Evolutionary conservation across 2,797 vertebrate genomes (phyloP).

Genomic region (Synaphobranchus kaupii): DNA sequence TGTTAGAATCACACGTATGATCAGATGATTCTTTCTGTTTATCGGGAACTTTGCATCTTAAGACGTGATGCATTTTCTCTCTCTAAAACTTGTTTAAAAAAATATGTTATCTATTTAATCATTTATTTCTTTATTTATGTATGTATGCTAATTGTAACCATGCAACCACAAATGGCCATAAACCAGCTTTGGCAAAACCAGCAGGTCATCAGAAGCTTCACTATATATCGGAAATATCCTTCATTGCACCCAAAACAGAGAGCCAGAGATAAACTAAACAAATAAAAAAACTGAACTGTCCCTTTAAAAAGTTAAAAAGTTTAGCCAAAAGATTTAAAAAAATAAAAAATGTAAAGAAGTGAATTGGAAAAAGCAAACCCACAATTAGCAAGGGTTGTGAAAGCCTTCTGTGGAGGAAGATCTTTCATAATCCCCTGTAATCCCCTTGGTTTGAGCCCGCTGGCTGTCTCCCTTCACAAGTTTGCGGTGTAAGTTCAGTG

Average conservation of each 20-base stretch:
- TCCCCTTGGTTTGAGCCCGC: constrained; percentile 70
- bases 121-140: background rate
- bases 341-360: background rate
- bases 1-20: no score
- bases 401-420: constrained; percentile 60
- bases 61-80: no score
- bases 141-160: no score
- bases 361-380: constrained; percentile 41
- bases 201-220: background rate
- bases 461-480: constrained; percentile 74
- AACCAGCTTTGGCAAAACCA: no score
- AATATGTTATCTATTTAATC: no score
- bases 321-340: background rate
- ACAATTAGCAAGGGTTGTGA: constrained; percentile 49
- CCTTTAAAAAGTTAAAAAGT: background rate
- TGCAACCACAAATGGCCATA: no score
- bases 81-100: no score
- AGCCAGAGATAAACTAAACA: background rate
- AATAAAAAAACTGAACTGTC: background rate
- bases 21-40: no score
- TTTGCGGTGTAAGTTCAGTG: constrained; percentile 65
- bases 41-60: no score
- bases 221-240: background rate
- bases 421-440: constrained; percentile 72
- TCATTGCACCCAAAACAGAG: background rate